Conservation (phyloP, 2,113 vertebrate species). For the Brachyhypopomus occidentalis region DNA sequence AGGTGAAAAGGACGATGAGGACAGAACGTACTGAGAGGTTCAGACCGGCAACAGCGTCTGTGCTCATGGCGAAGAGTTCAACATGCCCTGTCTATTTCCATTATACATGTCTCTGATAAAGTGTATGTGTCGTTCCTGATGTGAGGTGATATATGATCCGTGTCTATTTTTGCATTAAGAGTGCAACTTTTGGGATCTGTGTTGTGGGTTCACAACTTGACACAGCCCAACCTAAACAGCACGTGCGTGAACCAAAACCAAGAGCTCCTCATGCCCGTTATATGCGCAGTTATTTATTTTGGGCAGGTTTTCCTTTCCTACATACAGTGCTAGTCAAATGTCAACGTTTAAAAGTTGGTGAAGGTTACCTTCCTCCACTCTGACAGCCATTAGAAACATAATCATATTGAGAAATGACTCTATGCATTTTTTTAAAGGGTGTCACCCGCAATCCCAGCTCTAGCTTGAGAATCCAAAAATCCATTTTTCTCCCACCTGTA, state of each 20-base stretch:
- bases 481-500: constrained; percentile 15
- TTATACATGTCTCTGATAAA: background rate
- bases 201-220: background rate
- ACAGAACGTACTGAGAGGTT: background rate
- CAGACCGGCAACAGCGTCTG: background rate
- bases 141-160: too few species aligned
- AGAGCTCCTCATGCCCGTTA: too few species aligned
- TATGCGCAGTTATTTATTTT: background rate
- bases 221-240: background rate
- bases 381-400: constrained; percentile 36
- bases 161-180: too few species aligned
- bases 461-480: constrained; percentile 30
- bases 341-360: too few species aligned
- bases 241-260: too few species aligned
- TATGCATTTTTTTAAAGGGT: constrained; percentile 6
- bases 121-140: too few species aligned
- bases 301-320: background rate
- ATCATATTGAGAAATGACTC: constrained; percentile 44
- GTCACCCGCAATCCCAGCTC: constrained; percentile 36
- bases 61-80: background rate
- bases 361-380: background rate
- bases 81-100: background rate
- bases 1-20: background rate
- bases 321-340: background rate
- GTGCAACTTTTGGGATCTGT: too few species aligned